These are phyloP conservation scores for Polymixis flavicincta DNA, from an alignment of 2,888 invertebrate species.

Conservation along the genomic window DNA sequence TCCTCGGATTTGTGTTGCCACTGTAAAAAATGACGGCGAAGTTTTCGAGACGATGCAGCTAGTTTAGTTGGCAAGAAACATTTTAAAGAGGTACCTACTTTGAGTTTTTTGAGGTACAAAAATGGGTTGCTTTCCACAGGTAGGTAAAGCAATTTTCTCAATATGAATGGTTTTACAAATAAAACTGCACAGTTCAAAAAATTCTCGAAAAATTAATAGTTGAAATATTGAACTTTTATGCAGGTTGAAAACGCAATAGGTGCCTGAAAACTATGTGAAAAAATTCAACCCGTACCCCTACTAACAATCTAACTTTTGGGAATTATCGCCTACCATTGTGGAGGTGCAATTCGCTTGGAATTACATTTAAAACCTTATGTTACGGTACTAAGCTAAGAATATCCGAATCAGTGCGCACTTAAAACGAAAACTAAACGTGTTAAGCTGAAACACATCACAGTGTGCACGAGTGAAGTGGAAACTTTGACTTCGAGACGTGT, in stretches of 20 bases:
- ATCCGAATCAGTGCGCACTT: constrained; percentile 13
- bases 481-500: constrained; percentile 6
- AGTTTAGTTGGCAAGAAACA: constrained; percentile 37
- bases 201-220: not conserved
- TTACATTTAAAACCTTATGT: constrained; percentile 19
- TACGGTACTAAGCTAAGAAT: constrained; percentile 2
- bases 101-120: not conserved
- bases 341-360: constrained; percentile 16
- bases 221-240: not conserved
- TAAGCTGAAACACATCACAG: constrained; percentile 1
- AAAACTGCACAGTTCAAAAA: not conserved
- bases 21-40: constrained; percentile 41
- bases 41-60: constrained; percentile 33
- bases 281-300: constrained; percentile 15
- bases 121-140: not conserved
- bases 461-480: not conserved
- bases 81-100: constrained; percentile 28
- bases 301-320: constrained; percentile 47
- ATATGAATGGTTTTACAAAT: not conserved
- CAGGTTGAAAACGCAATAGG: constrained; percentile 4
- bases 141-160: not conserved
- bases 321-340: constrained; percentile 2
- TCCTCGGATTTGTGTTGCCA: constrained; percentile 56
- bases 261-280: constrained; percentile 14
- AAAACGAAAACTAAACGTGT: constrained; percentile 15